phyloP scores from a whole-genome alignment of 2,888 invertebrate species.

The Aradus depressus region DNA sequence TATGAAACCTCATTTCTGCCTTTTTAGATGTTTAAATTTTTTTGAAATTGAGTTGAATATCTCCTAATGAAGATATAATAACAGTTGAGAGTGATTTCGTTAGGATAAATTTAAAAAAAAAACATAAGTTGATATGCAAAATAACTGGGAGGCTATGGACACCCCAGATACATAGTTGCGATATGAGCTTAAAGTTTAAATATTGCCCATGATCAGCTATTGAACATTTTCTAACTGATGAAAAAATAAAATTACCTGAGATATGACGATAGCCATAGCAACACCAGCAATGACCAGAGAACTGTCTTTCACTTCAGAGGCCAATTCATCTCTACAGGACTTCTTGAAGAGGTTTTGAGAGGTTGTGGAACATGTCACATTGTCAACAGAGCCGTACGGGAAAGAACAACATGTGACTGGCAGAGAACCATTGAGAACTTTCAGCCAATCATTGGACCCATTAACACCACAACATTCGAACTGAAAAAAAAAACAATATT shows the following conservation, averaged over 20 bases:
- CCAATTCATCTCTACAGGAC: conserved; percentile 1
- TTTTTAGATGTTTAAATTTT: too few relatives aligned
- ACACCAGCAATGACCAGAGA: conserved; percentile 20
- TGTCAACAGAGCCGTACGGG: not conserved
- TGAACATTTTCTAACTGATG: too few relatives aligned
- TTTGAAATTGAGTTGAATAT: too few relatives aligned
- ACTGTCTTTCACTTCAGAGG: conserved; percentile 14
- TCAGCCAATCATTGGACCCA: conserved; percentile 22
- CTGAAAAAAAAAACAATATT: conserved; percentile 18
- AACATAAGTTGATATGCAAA: too few relatives aligned
- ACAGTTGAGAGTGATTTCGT: too few relatives aligned
- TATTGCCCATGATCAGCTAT: too few relatives aligned
- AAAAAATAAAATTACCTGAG: conserved; percentile 1
- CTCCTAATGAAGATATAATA: too few relatives aligned
- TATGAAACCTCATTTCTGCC: too few relatives aligned
- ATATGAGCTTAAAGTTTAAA: too few relatives aligned
- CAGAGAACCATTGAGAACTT: conserved; percentile 22
- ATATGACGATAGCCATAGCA: conserved; percentile 18
- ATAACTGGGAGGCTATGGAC: too few relatives aligned
- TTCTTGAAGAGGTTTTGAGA: conserved; percentile 12
- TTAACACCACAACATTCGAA: conserved; percentile 27
- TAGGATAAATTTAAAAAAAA: too few relatives aligned
- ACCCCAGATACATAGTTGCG: too few relatives aligned
- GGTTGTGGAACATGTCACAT: conserved; percentile 5
- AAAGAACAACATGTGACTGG: conserved; percentile 20